Evolutionary conservation across 2,888 invertebrate genomes (phyloP).

Genomic region (Machimus atricapillus): DNA sequence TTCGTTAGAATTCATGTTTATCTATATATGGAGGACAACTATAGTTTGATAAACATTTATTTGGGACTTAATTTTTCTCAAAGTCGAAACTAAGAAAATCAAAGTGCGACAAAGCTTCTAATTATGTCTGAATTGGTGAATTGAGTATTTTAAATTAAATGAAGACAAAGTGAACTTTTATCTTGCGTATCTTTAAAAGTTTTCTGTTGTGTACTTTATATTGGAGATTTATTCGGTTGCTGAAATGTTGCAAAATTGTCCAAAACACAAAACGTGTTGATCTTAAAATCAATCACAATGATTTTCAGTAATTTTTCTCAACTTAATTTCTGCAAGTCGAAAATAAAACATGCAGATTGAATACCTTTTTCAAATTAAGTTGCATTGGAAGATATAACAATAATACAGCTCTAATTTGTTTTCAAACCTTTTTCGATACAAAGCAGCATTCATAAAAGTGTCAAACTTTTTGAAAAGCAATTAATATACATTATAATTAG

Average conservation of each 20-base stretch:
- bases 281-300: not conserved
- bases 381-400: not conserved
- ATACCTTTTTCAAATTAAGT: not conserved
- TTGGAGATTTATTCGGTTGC: too few species aligned
- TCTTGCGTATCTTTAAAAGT: not conserved
- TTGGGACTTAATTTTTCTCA: not conserved
- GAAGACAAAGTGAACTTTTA: not conserved
- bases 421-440: not conserved
- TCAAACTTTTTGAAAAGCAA: not conserved
- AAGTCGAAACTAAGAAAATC: too few species aligned
- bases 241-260: not conserved
- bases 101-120: too few species aligned
- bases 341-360: too few species aligned
- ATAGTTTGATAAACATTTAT: not conserved
- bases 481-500: not conserved
- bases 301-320: too few species aligned
- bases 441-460: constrained; percentile 10
- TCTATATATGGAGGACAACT: not conserved
- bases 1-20: too few species aligned
- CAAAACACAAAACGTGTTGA: not conserved
- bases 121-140: too few species aligned
- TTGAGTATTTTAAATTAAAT: too few species aligned
- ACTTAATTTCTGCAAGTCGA: too few species aligned
- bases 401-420: not conserved
- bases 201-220: not conserved